A percentile compares a stretch with the other conserved stretches of the same genome.
phyloP scores from a whole-genome alignment of 1,140 invertebrate species.

The Neoseiulus cucumeris region DNA sequence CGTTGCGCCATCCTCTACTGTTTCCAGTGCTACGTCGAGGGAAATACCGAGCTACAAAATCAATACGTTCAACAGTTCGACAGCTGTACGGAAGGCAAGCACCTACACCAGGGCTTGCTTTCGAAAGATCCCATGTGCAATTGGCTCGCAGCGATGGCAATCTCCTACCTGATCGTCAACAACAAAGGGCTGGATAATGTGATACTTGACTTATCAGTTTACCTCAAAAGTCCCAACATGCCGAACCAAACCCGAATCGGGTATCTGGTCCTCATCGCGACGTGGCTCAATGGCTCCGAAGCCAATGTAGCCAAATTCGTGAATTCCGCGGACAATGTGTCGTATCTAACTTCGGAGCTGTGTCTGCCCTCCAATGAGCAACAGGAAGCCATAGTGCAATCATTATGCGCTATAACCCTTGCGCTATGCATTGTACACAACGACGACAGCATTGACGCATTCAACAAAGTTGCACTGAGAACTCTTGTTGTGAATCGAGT shows the following conservation, averaged over 20 bases:
- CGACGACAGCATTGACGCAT: constrained; percentile 57
- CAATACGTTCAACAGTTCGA: constrained; percentile 66
- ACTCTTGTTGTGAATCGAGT: constrained; percentile 65
- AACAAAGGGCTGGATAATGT: constrained; percentile 55
- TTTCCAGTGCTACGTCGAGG: constrained; percentile 85
- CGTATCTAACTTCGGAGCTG: constrained; percentile 36
- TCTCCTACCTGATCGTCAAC: constrained; percentile 74
- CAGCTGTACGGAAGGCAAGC: constrained; percentile 46
- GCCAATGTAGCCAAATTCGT: constrained; percentile 64
- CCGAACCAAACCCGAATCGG: constrained; percentile 73
- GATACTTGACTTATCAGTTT: constrained; percentile 11
- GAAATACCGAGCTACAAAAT: constrained; percentile 70
- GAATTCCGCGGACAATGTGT: constrained; percentile 56
- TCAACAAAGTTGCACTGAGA: constrained; percentile 34
- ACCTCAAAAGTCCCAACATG: constrained; percentile 28
- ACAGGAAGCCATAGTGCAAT: constrained; percentile 63
- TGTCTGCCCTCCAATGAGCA: constrained; percentile 59
- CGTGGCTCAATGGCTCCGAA: constrained; percentile 70
- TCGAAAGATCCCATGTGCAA: constrained; percentile 76
- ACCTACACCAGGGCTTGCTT: constrained; percentile 84
- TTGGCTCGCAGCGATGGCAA: constrained; percentile 81
- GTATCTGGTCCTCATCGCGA: constrained; percentile 67
- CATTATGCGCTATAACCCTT: constrained; percentile 79
- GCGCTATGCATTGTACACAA: constrained; percentile 82
- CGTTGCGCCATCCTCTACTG: constrained; percentile 89